Evolutionary conservation across 2,888 invertebrate species (phyloP), one percentile per base, ranked within the genome.

Genomic region (Pterostichus madidus): DNA sequence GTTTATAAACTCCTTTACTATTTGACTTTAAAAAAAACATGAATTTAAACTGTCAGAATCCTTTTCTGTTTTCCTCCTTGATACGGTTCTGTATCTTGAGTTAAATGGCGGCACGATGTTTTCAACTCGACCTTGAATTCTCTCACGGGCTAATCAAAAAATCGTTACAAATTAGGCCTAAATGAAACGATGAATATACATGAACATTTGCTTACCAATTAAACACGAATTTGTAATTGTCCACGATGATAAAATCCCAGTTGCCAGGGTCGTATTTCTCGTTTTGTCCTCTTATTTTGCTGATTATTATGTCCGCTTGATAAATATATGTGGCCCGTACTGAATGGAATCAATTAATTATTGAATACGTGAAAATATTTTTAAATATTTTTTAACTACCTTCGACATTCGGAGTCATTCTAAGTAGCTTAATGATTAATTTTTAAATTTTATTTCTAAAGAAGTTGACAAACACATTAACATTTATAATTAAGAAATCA

Each of bases 211-310:
- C 44, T 77, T 24, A 39, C 52, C 83, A 83, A 83, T 83, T 83
- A 83, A 83, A 83, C 83, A 83, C 68, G 68, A 46, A 83, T 83
- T 77, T 68, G 77, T 83, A 77, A 83, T 73, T 77, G 83, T 56
- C 53, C 35, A n/a, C n/a, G 11, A 15, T 59, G 77, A 77, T 77
- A 77, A 77, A 75, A 75, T 53, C 75, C 68, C 39, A 44, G 15
- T 39, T 39, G 15, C 68, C 68, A 44, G 68, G 17, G 17, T 24
- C 44, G 46, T 71, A 71, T 17, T 71, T 71, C 68, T 64, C 13
- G 64, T 64, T 64, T 64, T 64, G 32, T 59, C 11, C 59, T 71
- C 44, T 71, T 71, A 71, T 71, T 71, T 71, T 71, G 44, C 68
- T 71, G 68, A 71, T 71, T 71, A 71, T 71, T 71, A 71, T 71